Percentiles rank a stretch among this genome's conserved stretches.
Evolutionary conservation across 2,797 vertebrate species (phyloP).

Genomic region (Epinephelus awoara): DNA sequence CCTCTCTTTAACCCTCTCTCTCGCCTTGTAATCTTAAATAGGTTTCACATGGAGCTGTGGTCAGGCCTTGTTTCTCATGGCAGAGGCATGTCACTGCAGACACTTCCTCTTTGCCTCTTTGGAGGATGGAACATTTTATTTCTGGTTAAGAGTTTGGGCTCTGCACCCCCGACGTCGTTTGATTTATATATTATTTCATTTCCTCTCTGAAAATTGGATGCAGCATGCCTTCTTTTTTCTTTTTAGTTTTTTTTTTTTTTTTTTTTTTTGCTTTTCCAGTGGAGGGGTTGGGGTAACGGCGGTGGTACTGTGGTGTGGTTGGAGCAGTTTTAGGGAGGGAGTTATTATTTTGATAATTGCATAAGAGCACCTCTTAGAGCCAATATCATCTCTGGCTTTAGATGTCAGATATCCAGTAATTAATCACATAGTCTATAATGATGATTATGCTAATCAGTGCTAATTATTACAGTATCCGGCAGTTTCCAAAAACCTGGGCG

Average conservation of each 20-base stretch:
- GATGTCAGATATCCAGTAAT: slow-evolving; percentile 68
- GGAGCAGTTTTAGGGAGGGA: slow-evolving; percentile 76
- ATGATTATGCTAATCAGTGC: too few species aligned
- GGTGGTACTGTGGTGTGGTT: slow-evolving; percentile 45
- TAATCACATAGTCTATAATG: background rate
- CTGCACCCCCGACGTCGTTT: slow-evolving; percentile 81
- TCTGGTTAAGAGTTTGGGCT: slow-evolving; percentile 83
- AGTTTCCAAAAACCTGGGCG: too few species aligned
- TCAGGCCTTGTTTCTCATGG: slow-evolving; percentile 94
- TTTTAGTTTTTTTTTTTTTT: slow-evolving; percentile 9
- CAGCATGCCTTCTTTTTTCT: slow-evolving; percentile 72
- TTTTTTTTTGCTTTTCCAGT: slow-evolving; percentile 24
- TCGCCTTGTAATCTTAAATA: slow-evolving; percentile 89
- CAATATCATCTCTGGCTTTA: slow-evolving; percentile 84
- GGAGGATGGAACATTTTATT: slow-evolving; percentile 92
- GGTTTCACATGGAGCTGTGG: slow-evolving; percentile 93
- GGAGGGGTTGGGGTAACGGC: background rate
- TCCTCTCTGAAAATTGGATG: slow-evolving; percentile 91
- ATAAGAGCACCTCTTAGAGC: slow-evolving; percentile 85
- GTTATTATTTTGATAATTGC: slow-evolving; percentile 87
- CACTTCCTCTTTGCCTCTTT: slow-evolving; percentile 90
- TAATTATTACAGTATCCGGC: too few species aligned
- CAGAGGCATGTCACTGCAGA: slow-evolving; percentile 87
- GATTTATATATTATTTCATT: slow-evolving; percentile 96
- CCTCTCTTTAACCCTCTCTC: slow-evolving; percentile 59